Evolutionary conservation across 2,797 vertebrate species (phyloP).

Genomic region (Nannoperca obscura): DNA sequence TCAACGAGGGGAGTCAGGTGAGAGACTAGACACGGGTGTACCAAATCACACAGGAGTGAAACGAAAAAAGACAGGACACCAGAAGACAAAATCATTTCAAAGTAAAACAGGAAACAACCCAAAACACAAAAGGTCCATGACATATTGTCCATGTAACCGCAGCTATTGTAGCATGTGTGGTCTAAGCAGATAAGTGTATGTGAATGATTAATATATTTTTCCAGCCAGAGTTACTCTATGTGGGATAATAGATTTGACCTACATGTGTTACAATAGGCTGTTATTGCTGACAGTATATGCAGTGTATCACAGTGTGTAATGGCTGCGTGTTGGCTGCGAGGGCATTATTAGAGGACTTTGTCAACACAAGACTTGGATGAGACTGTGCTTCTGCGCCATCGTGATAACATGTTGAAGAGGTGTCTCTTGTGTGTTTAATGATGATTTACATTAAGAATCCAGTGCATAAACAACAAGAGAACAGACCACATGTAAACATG

Average conservation of each 20-base stretch:
- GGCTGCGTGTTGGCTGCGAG: neutral
- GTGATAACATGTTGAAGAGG: neutral
- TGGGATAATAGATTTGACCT: neutral
- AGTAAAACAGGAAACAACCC: too few relatives aligned
- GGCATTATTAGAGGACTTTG: conserved; percentile 5
- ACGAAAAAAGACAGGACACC: too few relatives aligned
- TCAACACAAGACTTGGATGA: neutral
- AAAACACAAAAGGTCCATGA: too few relatives aligned
- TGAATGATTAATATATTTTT: neutral
- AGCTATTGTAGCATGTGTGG: neutral
- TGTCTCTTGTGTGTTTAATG: neutral
- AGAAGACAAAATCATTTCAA: too few relatives aligned
- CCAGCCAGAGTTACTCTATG: neutral
- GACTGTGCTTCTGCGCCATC: neutral
- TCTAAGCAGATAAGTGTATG: neutral
- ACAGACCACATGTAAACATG: neutral
- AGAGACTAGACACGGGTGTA: too few relatives aligned
- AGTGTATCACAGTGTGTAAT: neutral
- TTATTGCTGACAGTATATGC: neutral
- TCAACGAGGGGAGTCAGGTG: too few relatives aligned
- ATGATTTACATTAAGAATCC: neutral
- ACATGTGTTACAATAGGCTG: neutral
- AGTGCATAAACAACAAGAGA: neutral
- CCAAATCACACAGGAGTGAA: too few relatives aligned
- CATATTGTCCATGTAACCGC: too few relatives aligned